Base-by-base conservation (phyloP, 2,888 invertebrate genomes). In the Bellardia pandia region DNA sequence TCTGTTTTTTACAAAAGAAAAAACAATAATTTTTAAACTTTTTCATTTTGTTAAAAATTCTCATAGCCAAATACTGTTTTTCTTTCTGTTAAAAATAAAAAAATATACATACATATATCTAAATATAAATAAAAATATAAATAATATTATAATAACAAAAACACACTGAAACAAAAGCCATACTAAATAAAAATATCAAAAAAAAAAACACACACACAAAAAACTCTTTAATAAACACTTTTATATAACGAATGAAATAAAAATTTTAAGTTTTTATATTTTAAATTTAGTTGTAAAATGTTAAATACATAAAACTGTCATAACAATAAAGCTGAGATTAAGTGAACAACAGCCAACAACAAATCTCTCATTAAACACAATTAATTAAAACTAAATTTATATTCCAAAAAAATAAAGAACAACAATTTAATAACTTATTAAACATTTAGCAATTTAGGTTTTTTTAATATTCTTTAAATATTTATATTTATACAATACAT, bases 1-100 rank as follows among this genome's bases (percentile, higher is more conserved):
- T 64, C 11, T 64, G 56, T 64, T 74, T 86, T 42, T 80, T 78
- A 51, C 62, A 62, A 62, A 76, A 76, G 33, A 42, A 13, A 72
- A 76, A 64, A 74, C 68, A 75, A 62, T 69, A 72, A 82, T 78
- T 83, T 64, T 30, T 14, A 71, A 89, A 90, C 91, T 77, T 89
- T 91, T 92, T 92, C 91, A 23, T 91, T 91, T 91, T 92, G 91
- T 91, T 91, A 91, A 84, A 88, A 85, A 85, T 86, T 89, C 83
- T 90, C 88, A 89, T 87, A 90, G 88, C 85, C 88, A 90, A 89
- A 90, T 89, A 89, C 78, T 86, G 13, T 13, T 45, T 45, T 89
- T 89, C 87, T 71, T 75, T 85, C 85, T 90, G 89, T 89, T 89
- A 88, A 88, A 86, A 78, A 80, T 71, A 82, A 14, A 78, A 23